phyloP scores from a whole-genome alignment of 2,113 vertebrate species.

The Brachyhypopomus gauderio region DNA sequence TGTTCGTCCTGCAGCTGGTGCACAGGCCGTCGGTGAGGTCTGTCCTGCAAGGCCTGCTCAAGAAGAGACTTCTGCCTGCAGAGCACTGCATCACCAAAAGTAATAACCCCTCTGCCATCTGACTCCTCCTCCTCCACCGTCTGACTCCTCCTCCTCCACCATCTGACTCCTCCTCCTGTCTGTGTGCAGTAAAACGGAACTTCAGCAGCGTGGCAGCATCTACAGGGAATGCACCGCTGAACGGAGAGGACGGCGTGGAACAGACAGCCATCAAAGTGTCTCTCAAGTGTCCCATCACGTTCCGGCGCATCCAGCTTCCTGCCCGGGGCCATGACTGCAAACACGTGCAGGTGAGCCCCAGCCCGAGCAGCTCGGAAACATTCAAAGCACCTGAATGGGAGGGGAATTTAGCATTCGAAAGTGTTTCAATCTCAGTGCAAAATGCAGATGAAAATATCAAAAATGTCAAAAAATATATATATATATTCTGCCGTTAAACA shows the following conservation, averaged over 20 bases:
- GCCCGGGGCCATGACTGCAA: conserved; percentile 97
- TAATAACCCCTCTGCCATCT: conserved; percentile 61
- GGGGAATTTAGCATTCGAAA: too few relatives aligned
- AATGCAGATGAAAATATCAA: neutral
- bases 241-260: conserved; percentile 96
- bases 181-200: conserved; percentile 88
- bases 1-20: conserved; percentile 98
- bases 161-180: neutral
- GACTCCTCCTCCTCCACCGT: conserved; percentile 3
- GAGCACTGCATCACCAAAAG: conserved; percentile 99
- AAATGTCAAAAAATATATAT: too few relatives aligned
- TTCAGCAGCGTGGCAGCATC: conserved; percentile 97
- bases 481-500: neutral
- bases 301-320: conserved; percentile 96
- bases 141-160: neutral
- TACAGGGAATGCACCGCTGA: conserved; percentile 90
- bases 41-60: conserved; percentile 95
- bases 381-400: neutral
- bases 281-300: conserved; percentile 98
- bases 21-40: conserved; percentile 97
- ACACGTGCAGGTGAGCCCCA: conserved; percentile 86
- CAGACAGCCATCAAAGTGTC: conserved; percentile 99
- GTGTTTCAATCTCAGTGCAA: too few relatives aligned
- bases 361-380: neutral
- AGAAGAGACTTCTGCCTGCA: conserved; percentile 96